These are phyloP conservation scores for Percopsis transmontana DNA, from an alignment of 2,113 vertebrate species.

Conservation along the genomic window DNA sequence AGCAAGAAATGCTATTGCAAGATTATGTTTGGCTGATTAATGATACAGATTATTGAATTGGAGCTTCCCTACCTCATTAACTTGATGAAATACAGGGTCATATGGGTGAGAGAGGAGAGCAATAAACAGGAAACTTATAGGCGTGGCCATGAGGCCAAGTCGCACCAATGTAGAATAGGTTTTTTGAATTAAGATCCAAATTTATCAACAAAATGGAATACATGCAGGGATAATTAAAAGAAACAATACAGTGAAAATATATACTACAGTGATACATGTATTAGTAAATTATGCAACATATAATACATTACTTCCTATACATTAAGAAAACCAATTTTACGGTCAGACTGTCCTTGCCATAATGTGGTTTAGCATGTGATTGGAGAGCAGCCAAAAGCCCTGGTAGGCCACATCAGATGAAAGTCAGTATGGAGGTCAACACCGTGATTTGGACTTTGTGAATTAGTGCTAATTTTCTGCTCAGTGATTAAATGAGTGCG, in stretches of 20 bases:
- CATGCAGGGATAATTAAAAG: no score
- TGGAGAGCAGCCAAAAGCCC: no score
- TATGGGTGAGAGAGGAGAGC: slow-evolving; percentile 18
- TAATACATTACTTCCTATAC: no score
- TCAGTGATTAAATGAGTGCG: slow-evolving; percentile 29
- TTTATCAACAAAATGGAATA: no score
- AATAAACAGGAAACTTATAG: slow-evolving; percentile 24
- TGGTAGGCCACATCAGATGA: neutral
- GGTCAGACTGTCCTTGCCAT: neutral
- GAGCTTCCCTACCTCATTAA: slow-evolving; percentile 16
- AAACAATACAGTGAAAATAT: no score
- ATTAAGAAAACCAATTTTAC: no score
- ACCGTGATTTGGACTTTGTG: slow-evolving; percentile 12
- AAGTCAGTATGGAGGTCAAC: neutral
- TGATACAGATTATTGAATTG: slow-evolving; percentile 9
- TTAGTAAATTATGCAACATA: no score
- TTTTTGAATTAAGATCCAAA: no score
- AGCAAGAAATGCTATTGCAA: slow-evolving; percentile 3
- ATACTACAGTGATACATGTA: no score
- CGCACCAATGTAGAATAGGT: slow-evolving; percentile 52
- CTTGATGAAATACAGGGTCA: slow-evolving; percentile 24
- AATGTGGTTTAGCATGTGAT: slow-evolving; percentile 13
- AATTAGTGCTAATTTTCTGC: slow-evolving; percentile 24
- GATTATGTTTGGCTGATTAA: slow-evolving; percentile 3
- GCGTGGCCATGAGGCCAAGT: slow-evolving; percentile 39